A percentile compares a stretch with the other conserved stretches of the same genome.
phyloP scores from a whole-genome alignment of 2,888 invertebrate genomes.

The Eueremaeus valkanovi region DNA sequence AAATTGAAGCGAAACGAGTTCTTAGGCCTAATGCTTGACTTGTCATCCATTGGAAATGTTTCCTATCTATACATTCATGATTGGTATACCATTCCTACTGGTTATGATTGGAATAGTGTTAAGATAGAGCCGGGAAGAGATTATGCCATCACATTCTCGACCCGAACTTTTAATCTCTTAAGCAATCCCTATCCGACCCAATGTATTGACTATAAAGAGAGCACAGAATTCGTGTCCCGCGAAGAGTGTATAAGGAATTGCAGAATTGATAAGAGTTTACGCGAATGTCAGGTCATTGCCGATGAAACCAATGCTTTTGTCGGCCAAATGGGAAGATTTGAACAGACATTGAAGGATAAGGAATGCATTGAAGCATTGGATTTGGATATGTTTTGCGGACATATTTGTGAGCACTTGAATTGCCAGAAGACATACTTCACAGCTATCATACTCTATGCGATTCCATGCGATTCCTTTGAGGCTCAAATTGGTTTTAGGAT shows the following conservation, averaged over 20 bases:
- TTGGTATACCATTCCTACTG: background rate
- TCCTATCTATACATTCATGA: background rate
- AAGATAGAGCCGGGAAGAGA: background rate
- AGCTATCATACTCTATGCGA: background rate
- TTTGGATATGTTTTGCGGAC: background rate
- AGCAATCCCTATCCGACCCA: background rate
- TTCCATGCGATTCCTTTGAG: background rate
- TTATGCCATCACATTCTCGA: background rate
- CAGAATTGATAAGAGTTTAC: background rate
- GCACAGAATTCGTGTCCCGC: background rate
- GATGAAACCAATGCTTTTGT: background rate
- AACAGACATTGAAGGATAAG: background rate
- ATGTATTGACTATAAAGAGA: background rate
- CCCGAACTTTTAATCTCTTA: background rate
- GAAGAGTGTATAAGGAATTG: background rate
- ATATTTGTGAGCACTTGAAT: background rate
- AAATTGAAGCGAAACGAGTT: background rate
- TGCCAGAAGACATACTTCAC: background rate
- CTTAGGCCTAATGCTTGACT: background rate
- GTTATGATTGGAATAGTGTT: background rate
- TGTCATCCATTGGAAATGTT: background rate
- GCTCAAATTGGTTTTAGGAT: background rate
- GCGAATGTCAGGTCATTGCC: background rate
- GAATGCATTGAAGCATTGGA: background rate
- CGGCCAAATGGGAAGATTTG: background rate